These are phyloP conservation scores for Erethizon dorsatum DNA, from an alignment of 2,797 vertebrate genomes.

Conservation along the genomic window DNA sequence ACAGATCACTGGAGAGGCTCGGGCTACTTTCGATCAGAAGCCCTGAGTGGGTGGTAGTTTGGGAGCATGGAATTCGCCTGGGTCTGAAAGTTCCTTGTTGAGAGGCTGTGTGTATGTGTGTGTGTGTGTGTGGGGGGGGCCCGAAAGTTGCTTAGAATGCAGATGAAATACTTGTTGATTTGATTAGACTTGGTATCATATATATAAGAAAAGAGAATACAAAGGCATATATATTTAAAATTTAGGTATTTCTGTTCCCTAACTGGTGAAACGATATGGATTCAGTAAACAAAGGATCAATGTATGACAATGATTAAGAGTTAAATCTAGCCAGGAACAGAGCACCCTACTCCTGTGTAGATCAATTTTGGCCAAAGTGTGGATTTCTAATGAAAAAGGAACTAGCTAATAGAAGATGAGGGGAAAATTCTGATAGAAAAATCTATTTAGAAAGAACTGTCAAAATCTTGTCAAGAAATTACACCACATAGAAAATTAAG, in stretches of 20 bases:
- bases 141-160: neutral
- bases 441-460: neutral
- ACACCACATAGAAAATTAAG: constrained; percentile 32
- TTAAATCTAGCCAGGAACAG: neutral
- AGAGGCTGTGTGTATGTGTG: neutral
- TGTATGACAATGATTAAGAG: neutral
- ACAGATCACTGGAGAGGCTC: neutral
- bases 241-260: neutral
- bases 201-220: neutral
- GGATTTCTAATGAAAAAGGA: constrained; percentile 34
- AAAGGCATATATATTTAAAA: neutral
- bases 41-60: neutral
- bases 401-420: neutral
- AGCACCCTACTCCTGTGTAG: neutral
- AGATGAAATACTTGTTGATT: neutral
- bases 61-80: neutral
- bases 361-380: neutral
- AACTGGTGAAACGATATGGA: neutral
- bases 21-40: too few species aligned
- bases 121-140: too few species aligned
- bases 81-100: neutral
- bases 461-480: constrained; percentile 47
- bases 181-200: neutral
- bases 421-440: constrained; percentile 32
- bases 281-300: neutral